Evolutionary conservation across 2,113 vertebrate species (phyloP), one percentile per base, ranked within the genome.

Genomic region (Odontesthes bonariensis): DNA sequence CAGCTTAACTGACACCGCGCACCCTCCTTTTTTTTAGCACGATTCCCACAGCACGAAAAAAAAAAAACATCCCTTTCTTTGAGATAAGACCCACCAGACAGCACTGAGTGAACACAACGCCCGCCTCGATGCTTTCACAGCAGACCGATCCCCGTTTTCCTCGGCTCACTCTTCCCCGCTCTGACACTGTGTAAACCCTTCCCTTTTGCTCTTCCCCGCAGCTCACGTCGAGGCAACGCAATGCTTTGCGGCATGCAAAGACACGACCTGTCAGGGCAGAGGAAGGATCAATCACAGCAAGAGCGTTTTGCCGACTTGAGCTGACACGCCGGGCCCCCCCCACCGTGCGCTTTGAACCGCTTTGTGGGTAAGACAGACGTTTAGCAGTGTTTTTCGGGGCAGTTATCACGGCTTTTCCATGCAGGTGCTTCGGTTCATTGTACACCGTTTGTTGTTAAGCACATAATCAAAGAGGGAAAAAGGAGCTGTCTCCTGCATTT

Each of bases 331-430:
- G 51, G 44, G 57, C 69, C 42, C 16, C n/a, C n/a, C n/a, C n/a
- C n/a, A n/a, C n/a, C 60, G 0, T 56, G 46, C 1, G 71, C 82
- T 86, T 89, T 89, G 85, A 88, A 89, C 22, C 78, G 85, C 86
- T 73, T 81, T 84, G 84, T 88, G 89, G 86, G 86, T n/a, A n/a
- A 90, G 90, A 79, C 69, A 57, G 79, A 20, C 58, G 31, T 73
- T 73, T 75, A 61, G 58, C 22, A 7, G 35, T 42, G 75, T 75
- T 77, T 77, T 63, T 65, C n/a, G 70, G 70, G 55, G 20, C 75
- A 52, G 74, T 77, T 79, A 87, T 80, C 74, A 47, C 49, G 4
- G 67, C 58, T 71, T 49, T 67, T 72, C 31, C 64, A 76, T 79
- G 73, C 75, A 82, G 78, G 82, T 75, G 82, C 47, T 75, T 74